A percentile compares a stretch with the other conserved stretches of the same genome.
Conservation (phyloP, 2,797 vertebrate genomes). For the Microhierax caerulescens region DNA sequence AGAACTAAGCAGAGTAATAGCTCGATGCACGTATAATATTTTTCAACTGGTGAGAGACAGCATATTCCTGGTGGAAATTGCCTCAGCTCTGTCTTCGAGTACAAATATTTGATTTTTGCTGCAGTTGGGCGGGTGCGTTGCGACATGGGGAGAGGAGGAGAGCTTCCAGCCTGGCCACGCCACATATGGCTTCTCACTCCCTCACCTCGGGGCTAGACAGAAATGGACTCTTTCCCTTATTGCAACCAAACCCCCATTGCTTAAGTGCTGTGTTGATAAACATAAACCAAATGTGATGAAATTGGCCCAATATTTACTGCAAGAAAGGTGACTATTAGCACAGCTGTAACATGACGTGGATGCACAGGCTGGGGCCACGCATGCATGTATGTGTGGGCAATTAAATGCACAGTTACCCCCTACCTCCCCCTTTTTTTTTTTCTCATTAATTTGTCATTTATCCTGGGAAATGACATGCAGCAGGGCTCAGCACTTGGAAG, state of each 20-base stretch:
- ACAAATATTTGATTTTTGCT: slow-evolving; percentile 11
- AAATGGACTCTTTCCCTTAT: not conserved
- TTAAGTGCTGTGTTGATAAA: slow-evolving; percentile 11
- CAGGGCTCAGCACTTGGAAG: not conserved
- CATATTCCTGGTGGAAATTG: not conserved
- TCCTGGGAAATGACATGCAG: not conserved
- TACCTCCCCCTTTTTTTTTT: too few relatives aligned
- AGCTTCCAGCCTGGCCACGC: not conserved
- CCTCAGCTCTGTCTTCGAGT: not conserved
- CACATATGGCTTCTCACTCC: not conserved
- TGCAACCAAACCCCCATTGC: slow-evolving; percentile 6
- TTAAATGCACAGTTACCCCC: rapidly evolving
- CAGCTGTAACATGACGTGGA: not conserved
- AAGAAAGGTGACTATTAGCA: not conserved
- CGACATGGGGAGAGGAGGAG: not conserved
- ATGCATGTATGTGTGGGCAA: rapidly evolving
- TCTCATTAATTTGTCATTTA: not conserved
- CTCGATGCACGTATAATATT: not conserved
- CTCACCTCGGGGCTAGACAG: not conserved
- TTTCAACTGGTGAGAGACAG: not conserved
- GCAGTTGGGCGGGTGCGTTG: not conserved
- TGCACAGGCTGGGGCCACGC: not conserved
- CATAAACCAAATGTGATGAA: slow-evolving; percentile 13
- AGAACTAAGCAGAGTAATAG: not conserved
- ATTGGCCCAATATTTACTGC: not conserved